Base-by-base conservation (phyloP, 2,888 invertebrate species). In the Tyria jacobaeae region DNA sequence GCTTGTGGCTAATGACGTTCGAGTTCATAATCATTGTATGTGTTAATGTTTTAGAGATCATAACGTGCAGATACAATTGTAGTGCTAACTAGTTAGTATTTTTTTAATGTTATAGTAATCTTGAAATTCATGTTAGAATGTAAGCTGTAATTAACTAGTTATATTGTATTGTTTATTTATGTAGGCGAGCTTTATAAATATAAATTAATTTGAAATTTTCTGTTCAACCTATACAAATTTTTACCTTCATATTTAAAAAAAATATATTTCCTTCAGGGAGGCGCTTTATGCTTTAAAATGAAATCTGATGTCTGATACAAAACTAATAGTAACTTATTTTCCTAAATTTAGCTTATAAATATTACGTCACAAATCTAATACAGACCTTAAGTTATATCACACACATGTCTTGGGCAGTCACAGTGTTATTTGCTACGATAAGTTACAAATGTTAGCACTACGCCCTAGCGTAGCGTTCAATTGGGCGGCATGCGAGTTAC, bases 1-100 rank as follows among this genome's bases (percentile, higher is more conserved):
- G 75, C 77, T 75, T 73, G 70, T 68, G 72, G 78, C 73, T 85
- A 84, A 86, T 86, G 85, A 82, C 79, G 79, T 80, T 73, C 83
- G 79, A 80, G 77, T 81, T 81, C 80, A 83, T 83, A 81, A 76
- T 77, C 70, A 76, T 78, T 78, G 82, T 78, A 21, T 55, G 66
- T 73, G 75, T 79, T 77, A 73, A 75, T 71, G 73, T 72, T 76
- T 74, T 70, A 66, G 48, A 79, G 79, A 76, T 80, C n/a, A n/a
- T n/a, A n/a, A n/a, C n/a, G n/a, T n/a, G n/a, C n/a, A n/a, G n/a
- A n/a, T n/a, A n/a, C n/a, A n/a, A n/a, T n/a, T n/a, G n/a, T n/a
- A n/a, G n/a, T n/a, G n/a, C n/a, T n/a, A n/a, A n/a, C n/a, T n/a
- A n/a, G n/a, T n/a, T n/a, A 39, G n/a, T n/a, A 12, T 39, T 25